phyloP scores from a whole-genome alignment of 2,797 vertebrate species.

The Artibeus jamaicensis region DNA sequence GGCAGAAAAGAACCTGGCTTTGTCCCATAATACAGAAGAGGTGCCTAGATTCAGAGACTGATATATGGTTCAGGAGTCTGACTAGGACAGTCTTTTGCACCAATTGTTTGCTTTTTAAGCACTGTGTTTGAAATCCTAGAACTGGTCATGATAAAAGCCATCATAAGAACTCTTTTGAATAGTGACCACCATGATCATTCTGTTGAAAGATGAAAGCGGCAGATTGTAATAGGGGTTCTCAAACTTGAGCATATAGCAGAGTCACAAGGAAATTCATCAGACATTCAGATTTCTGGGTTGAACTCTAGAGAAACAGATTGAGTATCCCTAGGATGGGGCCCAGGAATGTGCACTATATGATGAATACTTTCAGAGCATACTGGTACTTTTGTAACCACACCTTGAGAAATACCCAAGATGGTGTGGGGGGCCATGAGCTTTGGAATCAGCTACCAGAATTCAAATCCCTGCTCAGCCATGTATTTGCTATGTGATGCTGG shows the following conservation, averaged over 20 bases:
- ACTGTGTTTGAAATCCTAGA: not conserved
- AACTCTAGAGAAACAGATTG: not conserved
- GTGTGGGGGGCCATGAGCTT: not conserved
- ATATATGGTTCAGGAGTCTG: not conserved
- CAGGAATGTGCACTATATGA: not conserved
- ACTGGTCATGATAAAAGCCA: not conserved
- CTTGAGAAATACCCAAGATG: not conserved
- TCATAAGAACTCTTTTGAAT: not conserved
- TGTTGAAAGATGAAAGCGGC: not conserved
- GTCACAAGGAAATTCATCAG: not conserved
- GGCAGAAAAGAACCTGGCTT: not conserved
- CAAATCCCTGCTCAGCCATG: not conserved
- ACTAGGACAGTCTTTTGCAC: not conserved
- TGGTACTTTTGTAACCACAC: not conserved
- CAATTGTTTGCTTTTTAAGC: not conserved
- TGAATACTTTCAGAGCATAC: not conserved
- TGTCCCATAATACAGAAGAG: not conserved
- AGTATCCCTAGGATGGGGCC: not conserved
- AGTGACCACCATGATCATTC: not conserved
- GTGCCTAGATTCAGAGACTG: not conserved
- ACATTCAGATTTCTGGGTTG: not conserved
- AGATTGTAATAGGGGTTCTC: not conserved
- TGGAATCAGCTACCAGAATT: not conserved
- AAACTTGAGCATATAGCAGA: not conserved
- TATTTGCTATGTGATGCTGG: not conserved